phyloP scores from a whole-genome alignment of 2,797 vertebrate genomes.

The Dicrostonyx torquatus region DNA sequence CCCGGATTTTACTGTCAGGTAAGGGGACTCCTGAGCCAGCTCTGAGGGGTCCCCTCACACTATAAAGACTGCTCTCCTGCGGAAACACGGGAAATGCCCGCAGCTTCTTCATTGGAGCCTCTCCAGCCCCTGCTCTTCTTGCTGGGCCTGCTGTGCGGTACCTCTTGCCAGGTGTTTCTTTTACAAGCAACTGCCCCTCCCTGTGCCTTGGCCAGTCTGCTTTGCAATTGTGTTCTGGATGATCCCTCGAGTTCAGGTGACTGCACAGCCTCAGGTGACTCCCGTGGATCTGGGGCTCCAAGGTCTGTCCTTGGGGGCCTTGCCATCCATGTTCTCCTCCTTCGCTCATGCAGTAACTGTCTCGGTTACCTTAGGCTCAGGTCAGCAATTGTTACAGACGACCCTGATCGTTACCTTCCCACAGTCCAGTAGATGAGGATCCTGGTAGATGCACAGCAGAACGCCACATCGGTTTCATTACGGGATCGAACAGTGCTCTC shows the following conservation, averaged over 20 bases:
- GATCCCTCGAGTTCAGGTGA: neutral
- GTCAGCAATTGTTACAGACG: neutral
- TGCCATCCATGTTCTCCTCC: neutral
- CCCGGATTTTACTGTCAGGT: neutral
- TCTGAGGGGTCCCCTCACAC: neutral
- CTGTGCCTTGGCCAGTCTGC: rapidly evolving
- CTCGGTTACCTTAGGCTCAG: neutral
- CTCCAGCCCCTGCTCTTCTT: neutral
- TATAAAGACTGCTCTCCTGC: neutral
- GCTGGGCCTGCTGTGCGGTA: too few species aligned
- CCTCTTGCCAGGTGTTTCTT: neutral
- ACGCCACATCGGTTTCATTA: neutral
- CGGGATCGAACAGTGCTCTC: neutral
- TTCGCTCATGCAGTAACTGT: neutral
- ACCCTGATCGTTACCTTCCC: neutral
- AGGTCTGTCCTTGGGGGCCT: neutral
- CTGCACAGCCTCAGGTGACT: neutral
- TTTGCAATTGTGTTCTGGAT: neutral
- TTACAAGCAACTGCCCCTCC: neutral
- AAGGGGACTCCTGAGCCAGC: neutral
- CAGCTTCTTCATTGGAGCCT: rapidly evolving
- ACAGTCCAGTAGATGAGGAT: neutral
- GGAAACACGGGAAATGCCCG: neutral
- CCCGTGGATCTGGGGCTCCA: neutral
- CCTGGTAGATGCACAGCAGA: rapidly evolving